Evolutionary conservation across 2,888 invertebrate genomes (phyloP), one percentile per base, ranked within the genome.

Genomic region (Perizoma affinitatum): DNA sequence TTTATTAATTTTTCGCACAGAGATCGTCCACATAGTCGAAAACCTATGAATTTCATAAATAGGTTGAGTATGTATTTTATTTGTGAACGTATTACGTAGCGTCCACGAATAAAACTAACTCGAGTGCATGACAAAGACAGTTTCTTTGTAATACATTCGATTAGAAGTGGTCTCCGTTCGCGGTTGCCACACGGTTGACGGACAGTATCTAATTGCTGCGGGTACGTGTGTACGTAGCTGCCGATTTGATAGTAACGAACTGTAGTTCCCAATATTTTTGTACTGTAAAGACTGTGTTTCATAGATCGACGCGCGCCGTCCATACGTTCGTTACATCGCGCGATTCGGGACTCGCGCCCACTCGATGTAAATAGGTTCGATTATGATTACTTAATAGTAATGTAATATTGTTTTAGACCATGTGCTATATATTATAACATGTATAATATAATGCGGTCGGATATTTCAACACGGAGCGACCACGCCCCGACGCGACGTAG

Each of bases 351-450:
- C 44, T 22, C 54, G 55, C 55, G 56, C 38, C 48, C 50, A 55
- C 58, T 55, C 55, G 58, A 58, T 91, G 89, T 88, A 90, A 89
- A 90, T 88, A 85, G 84, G 48, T 58, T 55, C 55, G 48, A 63
- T 88, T 84, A 88, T 84, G 86, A 88, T 87, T 89, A 90, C 88
- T 85, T 86, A 84, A 85, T 90, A 84, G 85, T 90, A 87, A 88
- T 87, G 85, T 90, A 88, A 88, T 88, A 82, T 87, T 88, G 88
- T 87, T 86, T 85, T 90, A 90, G 88, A 88, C 81, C 85, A 79
- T 85, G 90, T 90, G 90, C 90, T 90, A 89, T 88, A 88, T 88
- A 88, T 81, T 82, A 80, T 79, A 64, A 66, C 67, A 70, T 67
- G 68, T 71, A 68, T 68, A 66, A 65, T 64, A 46, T 62, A 50